Evolutionary conservation across 53 echinoderm and acorn worm genomes (phyloP).

Genomic region (Holothuria leucospilota): DNA sequence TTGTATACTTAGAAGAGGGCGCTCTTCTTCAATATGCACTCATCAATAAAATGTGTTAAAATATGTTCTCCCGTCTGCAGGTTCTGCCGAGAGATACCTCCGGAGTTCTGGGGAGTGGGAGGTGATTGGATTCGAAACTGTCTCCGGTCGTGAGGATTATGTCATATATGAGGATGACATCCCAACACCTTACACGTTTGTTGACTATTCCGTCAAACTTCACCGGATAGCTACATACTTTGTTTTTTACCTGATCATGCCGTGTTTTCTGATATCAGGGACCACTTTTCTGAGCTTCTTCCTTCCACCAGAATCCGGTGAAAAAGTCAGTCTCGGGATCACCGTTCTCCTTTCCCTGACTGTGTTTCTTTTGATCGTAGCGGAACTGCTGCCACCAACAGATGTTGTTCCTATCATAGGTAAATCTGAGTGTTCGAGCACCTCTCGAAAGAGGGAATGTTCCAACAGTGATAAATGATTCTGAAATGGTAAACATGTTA

Average conservation of each 20-base stretch:
- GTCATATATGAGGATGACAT: conserved; percentile 85
- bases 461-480: no score
- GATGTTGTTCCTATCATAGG: conserved; percentile 95
- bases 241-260: conserved; percentile 98
- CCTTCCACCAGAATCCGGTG: conserved; percentile 95
- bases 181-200: conserved; percentile 73
- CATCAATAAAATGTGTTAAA: no score
- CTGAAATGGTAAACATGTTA: no score
- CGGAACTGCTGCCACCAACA: conserved; percentile 92
- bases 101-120: conserved; percentile 92
- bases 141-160: conserved; percentile 68
- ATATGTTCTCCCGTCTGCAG: conserved; percentile 12
- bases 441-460: neutral
- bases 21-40: no score
- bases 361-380: conserved; percentile 94
- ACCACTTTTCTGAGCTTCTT: conserved; percentile 97
- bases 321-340: conserved; percentile 95
- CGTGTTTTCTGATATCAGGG: conserved; percentile 89
- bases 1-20: no score
- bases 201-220: conserved; percentile 85
- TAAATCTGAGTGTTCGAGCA: conserved; percentile 5
- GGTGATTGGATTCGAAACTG: conserved; percentile 71
- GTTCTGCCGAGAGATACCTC: conserved; percentile 84
- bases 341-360: conserved; percentile 94
- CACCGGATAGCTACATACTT: conserved; percentile 89